phyloP scores from a whole-genome alignment of 1,140 invertebrate genomes.

The Atopsyche davidsoni region DNA sequence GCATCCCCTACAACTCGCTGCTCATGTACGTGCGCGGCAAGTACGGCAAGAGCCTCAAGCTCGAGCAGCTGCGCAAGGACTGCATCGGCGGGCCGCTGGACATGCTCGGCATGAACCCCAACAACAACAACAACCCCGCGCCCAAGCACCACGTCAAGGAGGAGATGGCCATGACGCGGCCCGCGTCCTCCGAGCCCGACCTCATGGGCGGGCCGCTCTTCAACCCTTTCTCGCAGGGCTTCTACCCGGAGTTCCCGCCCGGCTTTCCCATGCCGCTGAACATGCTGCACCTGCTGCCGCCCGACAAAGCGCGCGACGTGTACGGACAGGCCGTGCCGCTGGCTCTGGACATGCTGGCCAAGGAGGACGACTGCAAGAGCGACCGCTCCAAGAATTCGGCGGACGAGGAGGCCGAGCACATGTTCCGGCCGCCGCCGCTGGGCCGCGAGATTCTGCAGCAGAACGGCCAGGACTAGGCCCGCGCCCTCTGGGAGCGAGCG shows the following conservation, averaged over 20 bases:
- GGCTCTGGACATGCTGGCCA: conserved; percentile 47
- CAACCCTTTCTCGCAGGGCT: conserved; percentile 65
- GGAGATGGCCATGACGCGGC: conserved; percentile 44
- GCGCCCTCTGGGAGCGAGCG: conserved; percentile 21
- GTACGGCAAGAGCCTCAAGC: conserved; percentile 81
- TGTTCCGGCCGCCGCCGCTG: conserved; percentile 47
- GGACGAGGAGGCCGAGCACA: conserved; percentile 53
- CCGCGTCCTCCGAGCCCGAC: conserved; percentile 57
- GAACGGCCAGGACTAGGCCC: conserved; percentile 57
- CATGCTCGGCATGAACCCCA: conserved; percentile 60
- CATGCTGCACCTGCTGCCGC: conserved; percentile 75
- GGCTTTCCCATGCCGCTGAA: conserved; percentile 76
- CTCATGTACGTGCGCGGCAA: conserved; percentile 90
- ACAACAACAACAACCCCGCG: conserved; percentile 61
- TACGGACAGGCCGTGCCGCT: conserved; percentile 47
- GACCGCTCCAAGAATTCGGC: conserved; percentile 58
- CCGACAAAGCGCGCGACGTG: conserved; percentile 61
- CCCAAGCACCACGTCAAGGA: conserved; percentile 47
- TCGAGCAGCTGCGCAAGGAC: conserved; percentile 80
- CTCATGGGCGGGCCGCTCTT: conserved; percentile 56
- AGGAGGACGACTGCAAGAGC: conserved; percentile 60
- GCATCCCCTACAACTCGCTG: conserved; percentile 85
- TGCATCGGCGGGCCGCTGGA: conserved; percentile 72
- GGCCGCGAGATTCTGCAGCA: conserved; percentile 54
- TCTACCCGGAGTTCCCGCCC: conserved; percentile 72